Evolutionary conservation across 2,888 invertebrate species (phyloP), one percentile per base, ranked within the genome.

Genomic region (Deilephila elpenor): DNA sequence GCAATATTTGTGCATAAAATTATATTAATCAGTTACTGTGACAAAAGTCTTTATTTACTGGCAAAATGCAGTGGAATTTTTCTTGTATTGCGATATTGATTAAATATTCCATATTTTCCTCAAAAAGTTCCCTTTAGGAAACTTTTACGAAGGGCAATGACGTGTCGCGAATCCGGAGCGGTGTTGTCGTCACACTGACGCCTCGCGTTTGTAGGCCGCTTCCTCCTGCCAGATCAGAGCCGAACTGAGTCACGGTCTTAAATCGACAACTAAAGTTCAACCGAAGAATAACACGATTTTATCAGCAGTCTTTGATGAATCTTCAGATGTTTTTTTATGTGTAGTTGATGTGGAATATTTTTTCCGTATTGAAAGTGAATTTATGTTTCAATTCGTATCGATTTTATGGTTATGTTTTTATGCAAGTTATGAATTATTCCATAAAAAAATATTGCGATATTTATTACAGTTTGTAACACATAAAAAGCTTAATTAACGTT

Each of bases 151-250:
- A 59, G 59, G 59, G 59, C 53, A 59, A 82, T 83, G 81, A 83
- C 79, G 82, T 77, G 79, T 75, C 78, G 76, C 56, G n/a, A 56
- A n/a, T 7, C 53, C 74, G 74, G 75, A 72, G 73, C 71, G 59
- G 59, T 62, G 72, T 34, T 34, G 44, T 7, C 64, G 64, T 72
- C 72, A 53, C 73, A 59, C 75, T 32, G 62, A 51, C 67, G 59
- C 59, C 67, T 34, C n/a, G 8, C 34, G 20, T 19, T 79, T 80
- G 78, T 81, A 78, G 80, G 80, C 78, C 80, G 80, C 76, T 82
- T 79, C 79, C 79, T 82, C 77, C 75, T 78, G 75, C 74, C 70
- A 44, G 59, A 64, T 32, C 32, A 17, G 14, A 19, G n/a, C 37
- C 51, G 34, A 51, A 74, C 73, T 81, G 79, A 81, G 76, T 81